Evolutionary conservation across 23 tunicate genomes (phyloP).

Genomic region (Clavelina lepadiformis): DNA sequence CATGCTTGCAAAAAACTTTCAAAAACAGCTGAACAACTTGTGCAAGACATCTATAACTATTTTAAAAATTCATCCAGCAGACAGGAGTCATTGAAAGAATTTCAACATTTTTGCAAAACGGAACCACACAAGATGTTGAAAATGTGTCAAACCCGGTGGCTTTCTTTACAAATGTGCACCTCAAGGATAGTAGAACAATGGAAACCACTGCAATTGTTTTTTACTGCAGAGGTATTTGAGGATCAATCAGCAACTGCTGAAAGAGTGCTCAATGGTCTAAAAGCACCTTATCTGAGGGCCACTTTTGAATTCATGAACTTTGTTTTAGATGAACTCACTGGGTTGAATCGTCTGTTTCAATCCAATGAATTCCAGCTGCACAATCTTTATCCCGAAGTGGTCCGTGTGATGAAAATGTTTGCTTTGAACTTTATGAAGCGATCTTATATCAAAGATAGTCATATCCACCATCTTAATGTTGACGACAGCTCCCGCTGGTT

Average conservation of each 20-base stretch:
- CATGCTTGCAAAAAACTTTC: constrained; percentile 8
- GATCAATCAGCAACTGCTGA: no score
- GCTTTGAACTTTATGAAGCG: constrained; percentile 13
- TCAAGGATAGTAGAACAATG: constrained; percentile 4
- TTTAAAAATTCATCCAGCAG: constrained; percentile 4
- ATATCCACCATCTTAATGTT: no score
- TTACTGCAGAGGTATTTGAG: not conserved
- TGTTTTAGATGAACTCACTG: constrained; percentile 6
- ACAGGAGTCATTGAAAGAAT: constrained; percentile 1
- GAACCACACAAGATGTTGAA: constrained; percentile 6
- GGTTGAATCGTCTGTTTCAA: constrained; percentile 2
- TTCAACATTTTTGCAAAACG: constrained; percentile 8
- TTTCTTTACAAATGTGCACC: constrained; percentile 7
- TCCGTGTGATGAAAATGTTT: constrained; percentile 8
- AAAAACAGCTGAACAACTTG: constrained; percentile 9
- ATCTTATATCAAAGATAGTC: constrained; percentile 6
- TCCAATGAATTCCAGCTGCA: constrained; percentile 1
- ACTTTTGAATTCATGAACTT: constrained; percentile 7
- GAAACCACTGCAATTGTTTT: constrained; percentile 5
- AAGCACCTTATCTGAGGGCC: constrained; percentile 1
- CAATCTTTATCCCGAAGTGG: constrained; percentile 3
- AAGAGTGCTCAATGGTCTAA: constrained; percentile 3
- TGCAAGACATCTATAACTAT: constrained; percentile 11
- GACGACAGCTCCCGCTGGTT: no score
- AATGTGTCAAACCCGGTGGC: not conserved